Evolutionary conservation across 2,888 invertebrate species (phyloP).

Genomic region (Lithosia quadra): DNA sequence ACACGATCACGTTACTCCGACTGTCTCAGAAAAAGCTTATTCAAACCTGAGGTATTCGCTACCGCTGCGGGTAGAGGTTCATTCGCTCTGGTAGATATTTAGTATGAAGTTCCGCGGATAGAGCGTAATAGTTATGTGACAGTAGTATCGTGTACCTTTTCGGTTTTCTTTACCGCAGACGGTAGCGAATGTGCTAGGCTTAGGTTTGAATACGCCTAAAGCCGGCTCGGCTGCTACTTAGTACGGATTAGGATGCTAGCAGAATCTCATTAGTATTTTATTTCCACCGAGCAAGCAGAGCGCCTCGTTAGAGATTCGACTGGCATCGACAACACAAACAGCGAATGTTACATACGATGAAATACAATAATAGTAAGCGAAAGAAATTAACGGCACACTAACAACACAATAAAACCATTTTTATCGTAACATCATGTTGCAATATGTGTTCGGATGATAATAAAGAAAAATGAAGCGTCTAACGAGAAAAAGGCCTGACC

Average conservation of each 20-base stretch:
- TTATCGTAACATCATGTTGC: conserved; percentile 66
- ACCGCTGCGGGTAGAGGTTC: too few species aligned
- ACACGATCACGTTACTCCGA: background rate
- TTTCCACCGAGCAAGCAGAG: conserved; percentile 13
- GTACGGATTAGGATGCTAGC: conserved; percentile 31
- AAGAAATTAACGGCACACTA: conserved; percentile 54
- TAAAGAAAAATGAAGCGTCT: conserved; percentile 67
- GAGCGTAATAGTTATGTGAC: too few species aligned
- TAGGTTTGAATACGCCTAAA: too few species aligned
- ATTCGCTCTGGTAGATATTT: too few species aligned
- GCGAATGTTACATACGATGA: conserved; percentile 45
- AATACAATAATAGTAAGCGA: conserved; percentile 47
- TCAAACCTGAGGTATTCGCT: too few species aligned
- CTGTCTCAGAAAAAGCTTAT: background rate
- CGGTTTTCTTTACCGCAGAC: too few species aligned
- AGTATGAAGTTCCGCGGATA: too few species aligned
- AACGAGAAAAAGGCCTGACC: conserved; percentile 79
- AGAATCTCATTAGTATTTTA: conserved; percentile 23
- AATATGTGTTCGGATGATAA: conserved; percentile 67
- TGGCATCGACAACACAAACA: conserved; percentile 32
- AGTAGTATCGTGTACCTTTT: too few species aligned
- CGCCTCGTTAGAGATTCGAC: conserved; percentile 25
- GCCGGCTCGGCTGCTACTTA: background rate
- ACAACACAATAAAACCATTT: conserved; percentile 69
- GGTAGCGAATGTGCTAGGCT: too few species aligned